A percentile compares a stretch with the other conserved stretches of the same genome.
These are phyloP conservation scores for Bemisia tabaci DNA, from an alignment of 1,140 invertebrate species.

Conservation along the genomic window DNA sequence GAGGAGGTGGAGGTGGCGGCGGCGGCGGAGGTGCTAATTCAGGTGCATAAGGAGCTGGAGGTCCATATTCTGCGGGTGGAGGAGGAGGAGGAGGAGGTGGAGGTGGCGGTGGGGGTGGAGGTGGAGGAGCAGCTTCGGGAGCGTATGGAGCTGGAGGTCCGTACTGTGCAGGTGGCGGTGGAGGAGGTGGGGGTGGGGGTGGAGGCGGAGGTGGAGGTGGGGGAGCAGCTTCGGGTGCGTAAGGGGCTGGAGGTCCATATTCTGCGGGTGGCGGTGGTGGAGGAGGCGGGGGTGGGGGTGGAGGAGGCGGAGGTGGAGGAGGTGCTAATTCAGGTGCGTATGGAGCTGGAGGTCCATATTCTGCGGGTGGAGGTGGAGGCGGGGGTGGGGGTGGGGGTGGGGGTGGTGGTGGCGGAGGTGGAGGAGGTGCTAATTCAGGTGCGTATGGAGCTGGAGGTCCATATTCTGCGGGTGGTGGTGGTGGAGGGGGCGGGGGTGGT, in stretches of 20 bases:
- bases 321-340: not conserved
- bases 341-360: not conserved
- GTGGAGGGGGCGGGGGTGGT: not conserved
- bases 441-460: not conserved
- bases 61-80: not conserved
- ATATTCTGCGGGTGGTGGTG: not conserved
- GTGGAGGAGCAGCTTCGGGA: too few species aligned
- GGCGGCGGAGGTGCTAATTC: not conserved
- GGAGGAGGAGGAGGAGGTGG: not conserved
- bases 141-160: not conserved
- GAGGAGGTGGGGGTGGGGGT: not conserved
- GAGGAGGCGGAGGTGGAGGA: not conserved
- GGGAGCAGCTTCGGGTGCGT: not conserved
- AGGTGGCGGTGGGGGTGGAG: too few species aligned
- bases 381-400: not conserved
- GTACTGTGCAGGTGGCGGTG: not conserved
- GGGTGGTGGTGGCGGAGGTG: not conserved
- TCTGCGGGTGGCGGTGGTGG: not conserved
- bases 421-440: not conserved
- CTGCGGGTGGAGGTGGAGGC: not conserved
- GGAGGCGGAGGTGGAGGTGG: not conserved
- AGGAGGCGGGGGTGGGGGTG: not conserved
- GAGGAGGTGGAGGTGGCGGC: not conserved
- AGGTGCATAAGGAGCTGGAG: not conserved
- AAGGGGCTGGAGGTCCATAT: not conserved